These are phyloP conservation scores for Lacanobia wlatinum DNA, from an alignment of 2,888 invertebrate species.

Conservation along the genomic window DNA sequence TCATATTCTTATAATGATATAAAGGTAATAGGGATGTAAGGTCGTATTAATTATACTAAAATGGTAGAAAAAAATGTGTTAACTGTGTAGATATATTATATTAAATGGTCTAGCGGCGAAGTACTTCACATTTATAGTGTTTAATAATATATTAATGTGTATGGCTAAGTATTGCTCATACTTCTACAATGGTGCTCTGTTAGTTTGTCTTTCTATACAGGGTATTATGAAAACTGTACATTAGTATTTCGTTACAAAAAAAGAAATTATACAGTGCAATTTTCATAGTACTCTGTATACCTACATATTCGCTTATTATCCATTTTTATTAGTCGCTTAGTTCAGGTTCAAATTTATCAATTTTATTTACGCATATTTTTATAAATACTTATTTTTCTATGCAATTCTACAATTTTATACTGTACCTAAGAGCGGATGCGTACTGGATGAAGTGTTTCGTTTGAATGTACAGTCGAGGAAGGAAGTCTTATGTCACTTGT, in stretches of 20 bases:
- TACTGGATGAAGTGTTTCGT: slow-evolving; percentile 29
- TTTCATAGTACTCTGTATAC: slow-evolving; percentile 37
- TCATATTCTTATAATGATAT: slow-evolving; percentile 82
- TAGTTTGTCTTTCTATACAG: slow-evolving; percentile 64
- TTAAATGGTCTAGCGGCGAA: slow-evolving; percentile 37
- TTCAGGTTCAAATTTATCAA: slow-evolving; percentile 25
- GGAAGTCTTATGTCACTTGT: slow-evolving; percentile 7
- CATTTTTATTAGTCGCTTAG: slow-evolving; percentile 33
- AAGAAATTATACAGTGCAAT: not conserved
- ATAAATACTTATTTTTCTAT: slow-evolving; percentile 67
- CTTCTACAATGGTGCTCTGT: slow-evolving; percentile 79
- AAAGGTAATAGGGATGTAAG: slow-evolving; percentile 79
- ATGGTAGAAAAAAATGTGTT: slow-evolving; percentile 49
- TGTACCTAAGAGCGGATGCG: slow-evolving; percentile 33
- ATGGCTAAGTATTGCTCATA: slow-evolving; percentile 73
- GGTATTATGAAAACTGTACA: slow-evolving; percentile 58
- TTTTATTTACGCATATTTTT: slow-evolving; percentile 60
- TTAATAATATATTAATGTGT: slow-evolving; percentile 43
- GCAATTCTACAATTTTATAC: slow-evolving; percentile 65
- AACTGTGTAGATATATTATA: slow-evolving; percentile 41
- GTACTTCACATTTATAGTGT: slow-evolving; percentile 39
- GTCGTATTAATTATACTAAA: slow-evolving; percentile 46
- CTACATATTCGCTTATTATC: slow-evolving; percentile 41
- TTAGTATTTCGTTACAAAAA: not conserved
- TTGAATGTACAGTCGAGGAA: slow-evolving; percentile 51